Conservation (phyloP, 2,888 invertebrate genomes). For the Nemapogon koenigi region DNA sequence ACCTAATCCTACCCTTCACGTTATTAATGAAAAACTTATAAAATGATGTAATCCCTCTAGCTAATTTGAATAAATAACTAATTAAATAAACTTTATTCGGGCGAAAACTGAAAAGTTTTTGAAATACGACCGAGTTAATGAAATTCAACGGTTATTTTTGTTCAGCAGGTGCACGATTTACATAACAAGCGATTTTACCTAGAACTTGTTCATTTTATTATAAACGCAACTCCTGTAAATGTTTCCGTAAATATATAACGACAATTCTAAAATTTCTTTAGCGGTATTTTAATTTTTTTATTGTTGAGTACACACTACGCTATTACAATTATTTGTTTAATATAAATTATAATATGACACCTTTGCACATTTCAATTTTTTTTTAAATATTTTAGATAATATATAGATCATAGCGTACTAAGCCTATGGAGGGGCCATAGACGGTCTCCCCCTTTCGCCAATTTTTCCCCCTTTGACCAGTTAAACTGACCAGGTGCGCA, state of each 20-base stretch:
- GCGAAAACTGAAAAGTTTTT: constrained; percentile 8
- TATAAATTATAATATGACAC: background rate
- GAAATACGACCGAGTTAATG: constrained; percentile 9
- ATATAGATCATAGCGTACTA: too few species aligned
- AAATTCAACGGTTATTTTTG: constrained; percentile 8
- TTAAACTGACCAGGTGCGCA: too few species aligned
- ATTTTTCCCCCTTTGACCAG: too few species aligned
- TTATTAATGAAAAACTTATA: too few species aligned
- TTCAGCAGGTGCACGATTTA: constrained; percentile 12
- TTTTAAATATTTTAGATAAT: too few species aligned
- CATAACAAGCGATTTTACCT: constrained; percentile 13
- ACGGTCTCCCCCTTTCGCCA: too few species aligned
- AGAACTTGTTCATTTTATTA: constrained; percentile 13
- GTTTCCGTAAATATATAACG: constrained; percentile 3
- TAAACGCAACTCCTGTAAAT: background rate
- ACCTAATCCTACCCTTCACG: too few species aligned
- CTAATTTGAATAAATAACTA: constrained; percentile 9
- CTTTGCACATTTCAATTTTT: background rate
- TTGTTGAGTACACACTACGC: background rate
- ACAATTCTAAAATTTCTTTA: background rate
- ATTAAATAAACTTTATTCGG: constrained; percentile 9
- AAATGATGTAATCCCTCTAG: too few species aligned
- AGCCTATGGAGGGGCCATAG: too few species aligned
- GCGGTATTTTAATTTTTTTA: background rate
- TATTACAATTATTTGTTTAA: background rate